These are phyloP conservation scores for Ia io DNA, from an alignment of 2,113 vertebrate genomes.

Conservation along the genomic window DNA sequence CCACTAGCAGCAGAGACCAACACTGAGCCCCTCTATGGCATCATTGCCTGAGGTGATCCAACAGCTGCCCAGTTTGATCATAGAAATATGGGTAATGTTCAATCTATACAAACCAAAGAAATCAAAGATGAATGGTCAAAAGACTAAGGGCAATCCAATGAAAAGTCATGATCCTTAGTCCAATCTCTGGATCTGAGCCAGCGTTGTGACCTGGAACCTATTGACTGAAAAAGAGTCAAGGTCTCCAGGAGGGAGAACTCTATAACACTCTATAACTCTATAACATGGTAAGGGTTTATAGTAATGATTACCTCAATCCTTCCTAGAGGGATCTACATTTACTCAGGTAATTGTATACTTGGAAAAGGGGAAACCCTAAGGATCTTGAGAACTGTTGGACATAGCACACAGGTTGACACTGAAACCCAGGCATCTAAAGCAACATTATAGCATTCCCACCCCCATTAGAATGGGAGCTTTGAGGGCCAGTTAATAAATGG, in stretches of 20 bases:
- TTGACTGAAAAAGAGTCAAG: not conserved
- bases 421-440: not conserved
- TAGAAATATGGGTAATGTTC: not conserved
- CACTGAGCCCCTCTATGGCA: not conserved
- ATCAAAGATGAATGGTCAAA: not conserved
- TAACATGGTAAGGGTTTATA: not conserved
- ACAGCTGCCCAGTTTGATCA: not conserved
- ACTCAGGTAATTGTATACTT: not conserved
- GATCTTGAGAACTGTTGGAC: not conserved
- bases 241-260: not conserved
- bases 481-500: not conserved
- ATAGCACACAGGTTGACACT: not conserved
- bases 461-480: not conserved
- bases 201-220: not conserved
- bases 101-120: not conserved
- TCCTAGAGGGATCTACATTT: not conserved
- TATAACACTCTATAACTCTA: not conserved
- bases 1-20: not conserved
- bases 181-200: not conserved
- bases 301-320: not conserved
- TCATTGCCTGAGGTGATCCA: not conserved
- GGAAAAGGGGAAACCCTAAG: not conserved
- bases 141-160: not conserved
- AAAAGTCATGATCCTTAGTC: not conserved
- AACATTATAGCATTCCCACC: not conserved